phyloP scores from a whole-genome alignment of 2,797 vertebrate genomes.

The Gymnoscopelus microlampas region DNA sequence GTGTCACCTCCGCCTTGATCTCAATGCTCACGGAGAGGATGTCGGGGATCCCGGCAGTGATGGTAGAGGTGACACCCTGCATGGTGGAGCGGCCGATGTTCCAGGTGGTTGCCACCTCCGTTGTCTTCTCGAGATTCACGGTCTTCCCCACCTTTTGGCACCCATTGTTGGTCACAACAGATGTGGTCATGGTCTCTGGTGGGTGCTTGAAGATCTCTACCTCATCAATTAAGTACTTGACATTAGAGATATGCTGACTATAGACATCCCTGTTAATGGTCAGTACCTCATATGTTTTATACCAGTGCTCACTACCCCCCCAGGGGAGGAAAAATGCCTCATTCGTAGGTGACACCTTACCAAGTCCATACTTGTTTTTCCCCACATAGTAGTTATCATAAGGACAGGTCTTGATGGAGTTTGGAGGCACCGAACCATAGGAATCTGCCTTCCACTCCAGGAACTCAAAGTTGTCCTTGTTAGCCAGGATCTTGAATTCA shows the following conservation, averaged over 20 bases:
- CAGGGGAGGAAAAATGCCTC: slow-evolving; percentile 82
- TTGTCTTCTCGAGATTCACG: slow-evolving; percentile 78
- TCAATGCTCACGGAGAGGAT: slow-evolving; percentile 71
- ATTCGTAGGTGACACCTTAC: slow-evolving; percentile 76
- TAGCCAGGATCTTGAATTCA: slow-evolving; percentile 78
- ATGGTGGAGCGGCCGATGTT: slow-evolving; percentile 80
- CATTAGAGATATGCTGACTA: slow-evolving; percentile 76
- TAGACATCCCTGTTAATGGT: slow-evolving; percentile 69
- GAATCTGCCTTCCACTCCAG: slow-evolving; percentile 77
- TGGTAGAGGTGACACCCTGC: slow-evolving; percentile 73
- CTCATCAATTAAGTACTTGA: slow-evolving; percentile 75
- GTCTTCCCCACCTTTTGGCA: slow-evolving; percentile 73
- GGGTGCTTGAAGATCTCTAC: slow-evolving; percentile 76
- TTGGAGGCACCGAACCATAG: slow-evolving; percentile 70
- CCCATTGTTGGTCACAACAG: slow-evolving; percentile 78
- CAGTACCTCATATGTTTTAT: slow-evolving; percentile 80
- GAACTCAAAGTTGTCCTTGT: slow-evolving; percentile 80
- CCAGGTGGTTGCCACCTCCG: slow-evolving; percentile 78
- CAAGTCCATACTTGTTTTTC: slow-evolving; percentile 83
- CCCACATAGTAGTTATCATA: slow-evolving; percentile 70
- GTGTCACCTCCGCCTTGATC: slow-evolving; percentile 69
- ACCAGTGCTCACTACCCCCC: slow-evolving; percentile 83
- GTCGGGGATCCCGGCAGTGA: slow-evolving; percentile 78
- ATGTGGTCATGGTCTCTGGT: slow-evolving; percentile 80
- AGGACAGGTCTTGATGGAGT: slow-evolving; percentile 72